phyloP scores from a whole-genome alignment of 1,140 invertebrate species.

The Drosophila setifemur region DNA sequence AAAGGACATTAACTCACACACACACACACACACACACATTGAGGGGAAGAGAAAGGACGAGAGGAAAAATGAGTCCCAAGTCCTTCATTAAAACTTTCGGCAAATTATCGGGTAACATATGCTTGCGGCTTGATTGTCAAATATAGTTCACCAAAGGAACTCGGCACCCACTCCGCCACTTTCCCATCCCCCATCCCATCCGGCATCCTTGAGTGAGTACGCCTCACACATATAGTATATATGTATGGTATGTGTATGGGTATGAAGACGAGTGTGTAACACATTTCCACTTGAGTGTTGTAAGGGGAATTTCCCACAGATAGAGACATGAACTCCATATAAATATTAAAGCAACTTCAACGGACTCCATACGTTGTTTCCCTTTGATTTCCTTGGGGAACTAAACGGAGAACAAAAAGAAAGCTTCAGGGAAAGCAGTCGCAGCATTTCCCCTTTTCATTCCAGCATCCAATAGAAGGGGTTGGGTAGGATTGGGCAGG shows the following conservation, averaged over 20 bases:
- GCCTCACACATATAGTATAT: background rate
- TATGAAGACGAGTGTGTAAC: conserved; percentile 58
- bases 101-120: conserved; percentile 83
- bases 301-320: conserved; percentile 62
- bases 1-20: conserved; percentile 39
- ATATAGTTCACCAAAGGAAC: conserved; percentile 44
- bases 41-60: background rate
- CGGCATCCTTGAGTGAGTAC: conserved; percentile 31
- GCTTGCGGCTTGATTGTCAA: conserved; percentile 81
- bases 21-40: conserved; percentile 11
- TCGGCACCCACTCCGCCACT: background rate
- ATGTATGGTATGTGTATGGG: conserved; percentile 26
- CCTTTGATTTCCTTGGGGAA: conserved; percentile 73
- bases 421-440: conserved; percentile 26
- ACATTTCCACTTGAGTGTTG: conserved; percentile 75
- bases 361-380: conserved; percentile 54
- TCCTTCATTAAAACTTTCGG: conserved; percentile 83
- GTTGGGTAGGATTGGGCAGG: too few species aligned
- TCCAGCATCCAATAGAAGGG: conserved; percentile 61
- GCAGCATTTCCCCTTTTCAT: conserved; percentile 53
- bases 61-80: conserved; percentile 81
- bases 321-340: conserved; percentile 53
- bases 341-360: conserved; percentile 67
- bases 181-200: background rate
- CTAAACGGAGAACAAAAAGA: conserved; percentile 25